A percentile compares a stretch with the other conserved stretches of the same genome.
phyloP scores from a whole-genome alignment of 2,888 invertebrate genomes.

The Coleophora deauratella region DNA sequence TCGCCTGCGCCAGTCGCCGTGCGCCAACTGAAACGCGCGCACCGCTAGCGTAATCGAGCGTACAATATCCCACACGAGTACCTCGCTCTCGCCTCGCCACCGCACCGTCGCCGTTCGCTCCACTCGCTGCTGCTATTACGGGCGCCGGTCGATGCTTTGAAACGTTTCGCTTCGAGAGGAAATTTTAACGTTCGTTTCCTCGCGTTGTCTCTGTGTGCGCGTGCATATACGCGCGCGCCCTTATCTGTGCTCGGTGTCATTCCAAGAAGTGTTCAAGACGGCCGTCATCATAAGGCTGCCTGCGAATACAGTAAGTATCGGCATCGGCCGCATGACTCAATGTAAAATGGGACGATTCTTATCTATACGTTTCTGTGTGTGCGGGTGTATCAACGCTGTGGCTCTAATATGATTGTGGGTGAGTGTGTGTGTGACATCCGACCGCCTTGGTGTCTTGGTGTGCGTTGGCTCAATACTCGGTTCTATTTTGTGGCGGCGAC shows the following conservation, averaged over 20 bases:
- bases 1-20: constrained; percentile 72
- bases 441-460: constrained; percentile 43
- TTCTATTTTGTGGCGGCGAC: constrained; percentile 68
- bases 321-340: constrained; percentile 60
- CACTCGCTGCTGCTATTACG: constrained; percentile 35
- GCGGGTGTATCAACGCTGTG: constrained; percentile 35
- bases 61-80: constrained; percentile 51
- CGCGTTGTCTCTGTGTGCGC: constrained; percentile 22
- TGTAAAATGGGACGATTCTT: constrained; percentile 73
- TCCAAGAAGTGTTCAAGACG: constrained; percentile 63
- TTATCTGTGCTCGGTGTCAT: constrained; percentile 49
- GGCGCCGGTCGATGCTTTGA: constrained; percentile 32
- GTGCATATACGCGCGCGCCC: constrained; percentile 54
- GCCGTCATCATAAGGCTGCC: constrained; percentile 73
- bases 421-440: constrained; percentile 57
- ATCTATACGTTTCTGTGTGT: constrained; percentile 52
- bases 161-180: constrained; percentile 29
- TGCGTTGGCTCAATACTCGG: constrained; percentile 66
- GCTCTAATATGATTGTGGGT: constrained; percentile 6
- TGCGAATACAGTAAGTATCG: constrained; percentile 68
- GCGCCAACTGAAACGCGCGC: constrained; percentile 74
- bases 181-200: constrained; percentile 29
- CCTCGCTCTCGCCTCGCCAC: constrained; percentile 35
- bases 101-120: constrained; percentile 33
- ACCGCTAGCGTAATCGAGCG: constrained; percentile 68